Evolutionary conservation across 1,140 invertebrate genomes (phyloP).

Genomic region (Drosophila dunni): DNA sequence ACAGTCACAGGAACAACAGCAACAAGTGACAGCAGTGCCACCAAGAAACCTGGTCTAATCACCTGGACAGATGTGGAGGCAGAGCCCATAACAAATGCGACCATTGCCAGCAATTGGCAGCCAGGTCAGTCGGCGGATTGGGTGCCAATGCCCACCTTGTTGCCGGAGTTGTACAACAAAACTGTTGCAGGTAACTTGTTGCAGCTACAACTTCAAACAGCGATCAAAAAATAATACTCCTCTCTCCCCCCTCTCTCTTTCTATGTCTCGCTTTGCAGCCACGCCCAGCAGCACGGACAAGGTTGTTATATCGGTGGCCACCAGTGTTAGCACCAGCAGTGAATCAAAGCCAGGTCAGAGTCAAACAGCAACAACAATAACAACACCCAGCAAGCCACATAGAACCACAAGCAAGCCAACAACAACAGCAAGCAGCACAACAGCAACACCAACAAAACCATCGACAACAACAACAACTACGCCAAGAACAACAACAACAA

Average conservation of each 20-base stretch:
- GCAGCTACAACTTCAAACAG: slow-evolving; percentile 1
- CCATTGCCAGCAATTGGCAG: slow-evolving; percentile 70
- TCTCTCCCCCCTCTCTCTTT: background rate
- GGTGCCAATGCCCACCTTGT: slow-evolving; percentile 60
- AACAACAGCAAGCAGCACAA: slow-evolving; percentile 27
- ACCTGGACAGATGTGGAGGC: slow-evolving; percentile 85
- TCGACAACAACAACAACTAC: slow-evolving; percentile 34
- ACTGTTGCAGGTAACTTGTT: slow-evolving; percentile 51
- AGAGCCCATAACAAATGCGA: slow-evolving; percentile 71
- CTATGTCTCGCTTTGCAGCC: slow-evolving; percentile 45
- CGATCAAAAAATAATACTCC: slow-evolving; percentile 20
- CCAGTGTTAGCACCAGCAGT: slow-evolving; percentile 79
- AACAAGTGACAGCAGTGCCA: slow-evolving; percentile 26
- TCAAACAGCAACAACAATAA: slow-evolving; percentile 36
- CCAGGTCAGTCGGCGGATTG: slow-evolving; percentile 60
- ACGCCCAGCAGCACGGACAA: slow-evolving; percentile 70
- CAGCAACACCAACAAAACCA: slow-evolving; percentile 30
- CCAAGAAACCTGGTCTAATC: slow-evolving; percentile 81
- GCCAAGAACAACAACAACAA: slow-evolving; percentile 48
- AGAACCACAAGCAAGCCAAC: slow-evolving; percentile 54
- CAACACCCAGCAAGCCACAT: slow-evolving; percentile 50
- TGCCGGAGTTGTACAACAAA: slow-evolving; percentile 53
- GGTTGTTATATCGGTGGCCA: slow-evolving; percentile 75
- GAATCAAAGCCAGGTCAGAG: slow-evolving; percentile 75
- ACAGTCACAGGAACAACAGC: slow-evolving; percentile 23